These are phyloP conservation scores for Lathamus discolor DNA, from an alignment of 2,113 vertebrate genomes.

Conservation along the genomic window DNA sequence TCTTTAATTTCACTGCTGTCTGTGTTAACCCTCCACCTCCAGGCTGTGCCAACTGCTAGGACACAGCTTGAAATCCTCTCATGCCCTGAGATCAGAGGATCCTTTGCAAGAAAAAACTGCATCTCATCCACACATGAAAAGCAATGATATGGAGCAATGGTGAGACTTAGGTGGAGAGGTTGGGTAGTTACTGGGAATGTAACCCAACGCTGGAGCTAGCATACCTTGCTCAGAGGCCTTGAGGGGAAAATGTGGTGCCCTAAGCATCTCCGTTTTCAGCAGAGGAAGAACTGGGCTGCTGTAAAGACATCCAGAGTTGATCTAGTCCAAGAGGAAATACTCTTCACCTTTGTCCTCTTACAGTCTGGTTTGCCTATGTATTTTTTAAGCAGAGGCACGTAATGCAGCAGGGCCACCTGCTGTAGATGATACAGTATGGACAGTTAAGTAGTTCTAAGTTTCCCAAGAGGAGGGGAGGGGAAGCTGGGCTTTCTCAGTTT, in stretches of 20 bases:
- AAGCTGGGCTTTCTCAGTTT: background rate
- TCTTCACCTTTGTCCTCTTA: background rate
- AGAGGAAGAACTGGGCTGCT: background rate
- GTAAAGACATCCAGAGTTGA: background rate
- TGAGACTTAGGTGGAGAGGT: background rate
- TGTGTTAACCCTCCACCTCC: background rate
- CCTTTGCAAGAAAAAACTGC: background rate
- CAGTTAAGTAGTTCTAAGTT: background rate
- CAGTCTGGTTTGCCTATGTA: background rate
- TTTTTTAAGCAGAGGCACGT: background rate
- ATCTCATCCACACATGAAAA: background rate
- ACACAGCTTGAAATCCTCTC: background rate
- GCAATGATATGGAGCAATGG: background rate
- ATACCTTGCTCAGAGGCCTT: background rate
- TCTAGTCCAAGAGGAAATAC: background rate
- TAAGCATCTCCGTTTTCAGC: background rate
- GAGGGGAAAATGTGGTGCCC: background rate
- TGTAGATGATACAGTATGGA: background rate
- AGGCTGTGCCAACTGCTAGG: background rate
- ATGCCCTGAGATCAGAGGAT: background rate
- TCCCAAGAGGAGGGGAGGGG: background rate
- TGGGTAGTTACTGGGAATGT: background rate
- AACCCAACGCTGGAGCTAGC: fast-evolving
- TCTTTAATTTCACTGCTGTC: background rate
- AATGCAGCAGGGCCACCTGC: background rate